A percentile compares a stretch with the other conserved stretches of the same genome.
These are phyloP conservation scores for Grallaria varia DNA, from an alignment of 2,113 vertebrate genomes.

Conservation along the genomic window DNA sequence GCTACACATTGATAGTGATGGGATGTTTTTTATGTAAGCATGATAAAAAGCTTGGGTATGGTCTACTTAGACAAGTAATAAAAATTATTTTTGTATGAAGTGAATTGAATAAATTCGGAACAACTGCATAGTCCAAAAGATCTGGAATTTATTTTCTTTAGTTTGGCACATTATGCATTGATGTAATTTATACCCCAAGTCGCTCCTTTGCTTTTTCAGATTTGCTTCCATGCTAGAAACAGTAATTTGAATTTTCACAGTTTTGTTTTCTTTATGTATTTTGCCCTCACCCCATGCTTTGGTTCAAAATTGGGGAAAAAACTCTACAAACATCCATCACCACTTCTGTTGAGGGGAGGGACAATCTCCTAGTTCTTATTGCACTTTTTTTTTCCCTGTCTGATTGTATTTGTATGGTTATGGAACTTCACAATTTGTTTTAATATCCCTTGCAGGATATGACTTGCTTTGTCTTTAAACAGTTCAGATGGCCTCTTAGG, in stretches of 20 bases:
- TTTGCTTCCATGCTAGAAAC: background rate
- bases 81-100: background rate
- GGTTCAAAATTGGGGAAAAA: background rate
- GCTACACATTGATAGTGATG: background rate
- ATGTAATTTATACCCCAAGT: background rate
- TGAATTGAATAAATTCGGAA: background rate
- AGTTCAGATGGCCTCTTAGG: background rate
- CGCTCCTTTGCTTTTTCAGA: background rate
- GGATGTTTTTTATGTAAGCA: background rate
- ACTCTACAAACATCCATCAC: fast-evolving
- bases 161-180: background rate
- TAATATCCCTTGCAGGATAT: background rate
- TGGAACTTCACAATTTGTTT: background rate
- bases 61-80: background rate
- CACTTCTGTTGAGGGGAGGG: background rate
- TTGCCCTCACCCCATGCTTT: background rate
- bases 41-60: background rate
- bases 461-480: background rate
- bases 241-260: background rate
- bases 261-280: background rate
- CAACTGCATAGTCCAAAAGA: background rate
- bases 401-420: background rate
- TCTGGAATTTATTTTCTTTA: background rate
- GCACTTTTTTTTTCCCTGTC: fast-evolving
- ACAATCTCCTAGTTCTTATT: background rate